Evolutionary conservation across 2,888 invertebrate genomes (phyloP), one percentile per base, ranked within the genome.

Genomic region (Scaptodrosophila latifasciaeformis): DNA sequence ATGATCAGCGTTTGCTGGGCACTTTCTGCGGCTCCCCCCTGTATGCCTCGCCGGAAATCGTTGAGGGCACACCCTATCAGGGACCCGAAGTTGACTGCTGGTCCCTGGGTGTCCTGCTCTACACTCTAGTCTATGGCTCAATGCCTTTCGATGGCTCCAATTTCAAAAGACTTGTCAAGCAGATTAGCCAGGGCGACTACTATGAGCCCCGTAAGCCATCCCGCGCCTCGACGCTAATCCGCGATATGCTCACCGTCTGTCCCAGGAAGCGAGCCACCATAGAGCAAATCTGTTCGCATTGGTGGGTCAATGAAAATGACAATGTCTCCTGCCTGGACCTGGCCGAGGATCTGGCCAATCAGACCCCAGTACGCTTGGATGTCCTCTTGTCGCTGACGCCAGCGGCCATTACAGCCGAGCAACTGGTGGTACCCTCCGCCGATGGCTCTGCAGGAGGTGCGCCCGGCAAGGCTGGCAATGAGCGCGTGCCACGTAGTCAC

Each of bases 71-170:
- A 6, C 97, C 97, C 0, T 98, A 98, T 85, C 93, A 94, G 82
- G 99, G 99, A 4, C 99, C 99, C 2, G 99, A 99, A 90, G 97
- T 93, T 46, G 93, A 94, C 83, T 93, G 93, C 84, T 94, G 93
- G 99, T 98, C 98, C 18, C 88, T 99, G 60, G 99, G 99, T 50
- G 99, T 99, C 44, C 89, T 99, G 43, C 89, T 99, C 7, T 99
- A 99, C 87, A 99, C 99, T 42, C 89, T 99, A 82, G 98, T 99
- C 67, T 99, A 99, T 86, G 99, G 99, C 72, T 97, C 98, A 65
- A 99, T 99, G 99, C 99, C 95, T 49, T 99, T 99, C 86, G 99
- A 99, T 88, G 99, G 99, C 59, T 96, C 96, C 62, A 97, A 99
- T 88, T 99, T 99, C 87, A 97, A 97, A 87, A 91, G 96, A 80